Conservation (phyloP, 1,140 invertebrate genomes). For the Listronotus bonariensis region DNA sequence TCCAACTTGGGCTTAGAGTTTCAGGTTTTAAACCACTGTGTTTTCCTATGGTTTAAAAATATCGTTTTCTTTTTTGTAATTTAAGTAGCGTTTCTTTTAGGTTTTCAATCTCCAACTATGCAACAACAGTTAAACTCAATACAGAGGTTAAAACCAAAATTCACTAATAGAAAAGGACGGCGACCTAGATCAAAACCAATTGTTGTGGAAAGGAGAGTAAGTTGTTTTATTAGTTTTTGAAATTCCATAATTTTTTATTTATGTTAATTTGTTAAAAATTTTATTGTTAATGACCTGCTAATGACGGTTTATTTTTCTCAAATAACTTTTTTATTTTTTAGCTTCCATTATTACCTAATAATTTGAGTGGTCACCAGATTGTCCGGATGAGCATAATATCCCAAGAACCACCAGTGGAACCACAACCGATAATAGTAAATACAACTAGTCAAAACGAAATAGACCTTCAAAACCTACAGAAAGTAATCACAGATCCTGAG, state of each 20-base stretch:
- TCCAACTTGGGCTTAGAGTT: no score
- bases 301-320: no score
- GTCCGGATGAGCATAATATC: conserved; percentile 55
- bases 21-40: no score
- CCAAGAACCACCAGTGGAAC: conserved; percentile 33
- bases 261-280: no score
- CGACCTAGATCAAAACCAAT: conserved; percentile 59
- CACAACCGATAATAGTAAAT: conserved; percentile 2
- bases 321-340: no score
- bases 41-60: no score
- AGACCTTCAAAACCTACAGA: conserved; percentile 4
- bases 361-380: conserved; percentile 52
- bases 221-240: not conserved
- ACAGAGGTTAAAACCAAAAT: conserved; percentile 53
- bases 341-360: conserved; percentile 60
- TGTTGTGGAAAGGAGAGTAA: conserved; percentile 61
- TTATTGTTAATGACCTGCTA: no score
- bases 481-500: conserved; percentile 22
- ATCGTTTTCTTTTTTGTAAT: no score
- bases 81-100: no score
- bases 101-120: conserved; percentile 13
- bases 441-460: conserved; percentile 4
- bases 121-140: conserved; percentile 42
- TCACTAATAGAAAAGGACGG: conserved; percentile 59
- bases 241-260: no score